Base-by-base conservation (phyloP, 2,888 invertebrate species). In the Himalopsyche japonica region DNA sequence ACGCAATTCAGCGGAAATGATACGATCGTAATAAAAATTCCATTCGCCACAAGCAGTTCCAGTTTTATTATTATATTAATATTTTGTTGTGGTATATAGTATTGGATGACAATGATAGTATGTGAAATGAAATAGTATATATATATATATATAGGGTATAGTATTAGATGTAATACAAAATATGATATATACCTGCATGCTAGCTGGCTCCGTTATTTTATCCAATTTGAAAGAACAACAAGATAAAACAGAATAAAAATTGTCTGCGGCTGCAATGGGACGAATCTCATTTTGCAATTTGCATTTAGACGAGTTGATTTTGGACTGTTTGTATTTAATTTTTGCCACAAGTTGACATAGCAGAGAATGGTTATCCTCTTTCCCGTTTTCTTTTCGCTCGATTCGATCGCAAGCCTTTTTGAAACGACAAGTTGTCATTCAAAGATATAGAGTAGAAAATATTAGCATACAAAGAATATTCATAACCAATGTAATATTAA, bases 321-420 rank as follows among this genome's bases (percentile, higher is more conserved):
- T 76, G 76, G 76, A 76, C 76, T 76, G 76, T 76, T 76, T 76
- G 76, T 76, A 34, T 76, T 76, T 76, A 76, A 57, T 57, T 57
- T 57, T 57, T 57, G 57, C 57, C 57, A 57, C 57, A 24, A 57
- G 57, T 57, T 57, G 57, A 57, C 57, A 57, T 20, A 57, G 57
- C 57, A 24, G 20, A 57, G 57, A 57, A 57, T 57, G 24, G 57
- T 57, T 57, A 57, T 57, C 57, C 24, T 24, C 57, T 10, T 20
- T 57, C 20, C 57, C 20, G 57, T 20, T 24, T 57, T 57, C 57
- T 57, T 57, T 57, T 57, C 57, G n/a, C 57, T 57, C 57, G 57
- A 57, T 57, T 24, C 20, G 10, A 57, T 57, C 20, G 57, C 20
- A 57, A 57, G 57, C 57, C 20, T 57, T 57, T 57, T 57, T 15